Evolutionary conservation across 2,888 invertebrate species (phyloP).

Genomic region (Hanleya hanleyi): DNA sequence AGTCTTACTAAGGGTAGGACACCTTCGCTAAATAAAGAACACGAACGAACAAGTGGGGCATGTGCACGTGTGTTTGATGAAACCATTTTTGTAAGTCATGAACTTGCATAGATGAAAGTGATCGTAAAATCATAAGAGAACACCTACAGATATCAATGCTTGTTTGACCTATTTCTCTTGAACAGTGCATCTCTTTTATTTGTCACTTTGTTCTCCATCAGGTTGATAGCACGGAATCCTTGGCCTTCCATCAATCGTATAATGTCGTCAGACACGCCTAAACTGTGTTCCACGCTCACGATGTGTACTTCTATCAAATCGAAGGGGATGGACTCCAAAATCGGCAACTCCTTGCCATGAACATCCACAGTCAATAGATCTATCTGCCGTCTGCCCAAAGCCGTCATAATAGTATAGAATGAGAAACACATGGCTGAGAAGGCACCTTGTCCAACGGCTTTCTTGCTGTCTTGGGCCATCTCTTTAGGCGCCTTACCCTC

Average conservation of each 20-base stretch:
- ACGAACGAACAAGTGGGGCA: no score
- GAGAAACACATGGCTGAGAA: neutral
- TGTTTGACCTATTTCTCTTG: no score
- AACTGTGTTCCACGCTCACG: neutral
- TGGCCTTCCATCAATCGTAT: neutral
- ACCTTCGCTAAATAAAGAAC: no score
- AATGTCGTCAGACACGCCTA: neutral
- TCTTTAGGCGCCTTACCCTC: no score
- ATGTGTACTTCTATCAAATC: neutral
- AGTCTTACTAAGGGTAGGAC: no score
- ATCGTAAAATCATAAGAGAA: no score
- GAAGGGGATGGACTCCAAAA: conserved; percentile 23
- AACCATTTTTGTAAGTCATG: no score
- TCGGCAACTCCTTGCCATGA: conserved; percentile 16
- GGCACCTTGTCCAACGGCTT: neutral
- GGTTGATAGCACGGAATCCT: neutral
- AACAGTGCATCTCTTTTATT: neutral
- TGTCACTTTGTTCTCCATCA: neutral
- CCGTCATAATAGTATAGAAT: conserved; percentile 17
- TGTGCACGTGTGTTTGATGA: no score
- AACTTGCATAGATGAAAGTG: no score
- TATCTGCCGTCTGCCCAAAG: conserved; percentile 5
- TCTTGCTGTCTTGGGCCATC: no score
- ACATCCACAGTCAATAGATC: conserved; percentile 29
- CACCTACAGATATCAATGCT: no score